Base-by-base conservation (phyloP, 1,140 invertebrate species). In the Meloidogyne chitwoodi region DNA sequence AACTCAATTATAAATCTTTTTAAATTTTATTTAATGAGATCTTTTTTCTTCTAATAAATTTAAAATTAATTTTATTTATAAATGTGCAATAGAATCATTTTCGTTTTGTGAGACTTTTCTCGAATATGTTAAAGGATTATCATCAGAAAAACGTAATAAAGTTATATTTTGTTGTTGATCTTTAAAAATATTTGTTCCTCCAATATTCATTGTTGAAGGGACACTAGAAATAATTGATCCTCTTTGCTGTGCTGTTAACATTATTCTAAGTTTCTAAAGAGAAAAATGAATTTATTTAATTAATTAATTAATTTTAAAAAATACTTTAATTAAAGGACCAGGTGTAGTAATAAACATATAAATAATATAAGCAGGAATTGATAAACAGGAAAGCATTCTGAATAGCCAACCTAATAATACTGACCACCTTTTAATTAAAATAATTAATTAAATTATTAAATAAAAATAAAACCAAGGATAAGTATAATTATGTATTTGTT, bases 391-490 rank as follows among this genome's bases (percentile, higher is more conserved):
- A 2, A 86, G 70, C 76, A 87, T 56, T 27, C 85, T 74, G 10
- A 86, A 70, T 19, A 86, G 22, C 84, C 84, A 85, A 44, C 84
- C 85, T 1, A 86, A 19, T 22, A 26, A 64, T 8, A 87, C 85
- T 44, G 86, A 87, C 85, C 85, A 86, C 16, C 26, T 44, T 26
- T 82, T 0, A n/a, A n/a, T 62, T 80, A 68, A 87, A 86, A 41
- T 77, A 68, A 14, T 66, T 64, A 14, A 82, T n/a, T 34, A 6
- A 67, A 67, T 67, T 67, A 8, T 6, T 6, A n/a, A 22, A 19
- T 66, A 31, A 34, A n/a, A 84, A n/a, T n/a, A n/a, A n/a, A n/a
- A 87, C 27, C 31, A 26, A 26, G 27, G 76, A 69, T 77, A 77
- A 1, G 68, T 81, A 75, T 86, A 87, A 62, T 80, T 75, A 22